These are phyloP conservation scores for Acromyrmex echinatior DNA, from an alignment of 1,140 invertebrate species.

Conservation along the genomic window DNA sequence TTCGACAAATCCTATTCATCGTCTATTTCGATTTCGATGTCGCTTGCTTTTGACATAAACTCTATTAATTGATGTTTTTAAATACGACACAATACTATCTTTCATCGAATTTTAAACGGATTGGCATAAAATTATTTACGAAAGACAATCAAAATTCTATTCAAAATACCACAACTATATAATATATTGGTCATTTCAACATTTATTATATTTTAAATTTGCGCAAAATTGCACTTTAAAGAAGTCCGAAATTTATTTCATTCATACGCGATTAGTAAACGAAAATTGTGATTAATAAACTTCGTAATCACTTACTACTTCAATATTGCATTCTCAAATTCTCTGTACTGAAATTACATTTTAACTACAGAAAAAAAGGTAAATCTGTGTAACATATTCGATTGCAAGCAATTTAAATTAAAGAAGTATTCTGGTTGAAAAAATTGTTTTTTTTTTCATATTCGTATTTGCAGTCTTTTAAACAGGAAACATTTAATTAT, in stretches of 20 bases:
- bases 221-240: background rate
- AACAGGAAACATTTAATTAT: no score
- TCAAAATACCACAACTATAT: background rate
- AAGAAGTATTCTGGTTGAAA: no score
- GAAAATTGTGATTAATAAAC: background rate
- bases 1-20: constrained; percentile 43
- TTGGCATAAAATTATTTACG: background rate
- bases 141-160: background rate
- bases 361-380: background rate
- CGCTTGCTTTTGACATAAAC: constrained; percentile 48
- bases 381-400: background rate
- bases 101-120: constrained; percentile 27
- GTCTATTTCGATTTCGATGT: constrained; percentile 41
- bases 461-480: no score
- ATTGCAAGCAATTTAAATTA: background rate
- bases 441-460: no score
- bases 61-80: constrained; percentile 51
- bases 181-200: background rate
- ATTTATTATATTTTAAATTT: background rate
- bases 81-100: background rate
- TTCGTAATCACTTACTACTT: background rate
- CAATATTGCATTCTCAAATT: background rate
- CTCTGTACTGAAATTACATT: background rate
- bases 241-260: background rate
- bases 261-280: background rate